These are phyloP conservation scores for Canis aureus DNA, from an alignment of 2,113 vertebrate genomes.

Conservation along the genomic window DNA sequence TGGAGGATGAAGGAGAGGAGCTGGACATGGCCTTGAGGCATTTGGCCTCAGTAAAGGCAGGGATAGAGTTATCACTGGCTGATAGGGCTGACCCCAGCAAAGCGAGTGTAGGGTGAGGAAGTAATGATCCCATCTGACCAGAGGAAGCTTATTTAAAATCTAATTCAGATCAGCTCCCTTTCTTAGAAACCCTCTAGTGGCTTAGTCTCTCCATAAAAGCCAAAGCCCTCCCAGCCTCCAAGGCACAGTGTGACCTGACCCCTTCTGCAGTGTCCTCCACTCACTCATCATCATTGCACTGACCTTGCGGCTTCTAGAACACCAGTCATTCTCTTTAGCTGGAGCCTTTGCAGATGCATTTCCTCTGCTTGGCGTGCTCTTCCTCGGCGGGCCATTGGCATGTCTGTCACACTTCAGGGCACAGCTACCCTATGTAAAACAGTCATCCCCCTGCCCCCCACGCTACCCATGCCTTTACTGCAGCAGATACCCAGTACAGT, in stretches of 20 bases:
- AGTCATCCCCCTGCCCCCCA: neutral
- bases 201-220: neutral
- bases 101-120: neutral
- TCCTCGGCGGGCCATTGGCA: neutral
- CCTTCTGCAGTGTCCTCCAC: neutral
- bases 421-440: neutral
- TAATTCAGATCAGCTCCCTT: neutral
- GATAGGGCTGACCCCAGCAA: neutral
- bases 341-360: neutral
- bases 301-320: neutral
- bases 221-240: neutral
- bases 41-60: neutral
- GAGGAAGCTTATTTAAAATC: neutral
- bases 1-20: neutral
- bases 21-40: accelerated
- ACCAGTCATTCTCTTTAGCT: neutral
- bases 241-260: neutral
- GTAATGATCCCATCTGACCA: neutral
- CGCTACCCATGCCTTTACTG: too few relatives aligned
- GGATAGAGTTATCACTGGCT: neutral
- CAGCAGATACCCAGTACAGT: accelerated
- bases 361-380: neutral
- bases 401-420: neutral
- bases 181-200: too few relatives aligned
- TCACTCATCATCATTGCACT: neutral